Percentiles rank a stretch among this genome's conserved stretches.
These are phyloP conservation scores for Poecilia latipinna DNA, from an alignment of 2,113 vertebrate species.

Conservation along the genomic window DNA sequence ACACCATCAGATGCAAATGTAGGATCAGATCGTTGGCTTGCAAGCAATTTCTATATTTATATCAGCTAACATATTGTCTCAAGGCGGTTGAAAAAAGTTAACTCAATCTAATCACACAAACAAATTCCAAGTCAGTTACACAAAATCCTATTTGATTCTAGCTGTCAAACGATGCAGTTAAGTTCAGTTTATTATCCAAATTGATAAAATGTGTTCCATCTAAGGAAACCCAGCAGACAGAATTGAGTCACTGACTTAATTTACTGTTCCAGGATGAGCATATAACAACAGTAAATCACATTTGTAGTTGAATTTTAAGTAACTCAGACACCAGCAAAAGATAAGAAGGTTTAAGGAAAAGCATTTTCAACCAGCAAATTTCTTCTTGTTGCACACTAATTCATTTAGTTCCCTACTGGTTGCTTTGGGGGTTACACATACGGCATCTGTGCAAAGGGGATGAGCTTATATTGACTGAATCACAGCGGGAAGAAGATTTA, in stretches of 20 bases:
- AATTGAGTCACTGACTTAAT: too few species aligned
- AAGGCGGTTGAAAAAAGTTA: background rate
- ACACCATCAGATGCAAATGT: slow-evolving; percentile 15
- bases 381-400: background rate
- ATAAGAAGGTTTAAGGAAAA: background rate
- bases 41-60: slow-evolving; percentile 5
- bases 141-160: too few species aligned
- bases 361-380: background rate
- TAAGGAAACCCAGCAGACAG: too few species aligned
- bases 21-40: slow-evolving; percentile 8
- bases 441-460: background rate
- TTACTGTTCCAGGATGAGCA: too few species aligned
- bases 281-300: too few species aligned
- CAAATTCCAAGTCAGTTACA: too few species aligned
- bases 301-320: slow-evolving; percentile 5
- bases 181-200: too few species aligned
- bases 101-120: too few species aligned
- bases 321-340: slow-evolving; percentile 6
- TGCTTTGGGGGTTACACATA: background rate
- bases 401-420: background rate
- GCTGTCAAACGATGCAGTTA: too few species aligned
- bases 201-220: too few species aligned
- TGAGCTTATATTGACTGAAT: background rate
- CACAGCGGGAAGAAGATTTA: background rate
- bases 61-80: too few species aligned